phyloP scores from a whole-genome alignment of 2,113 vertebrate genomes.

The Campylomormyrus tamandua region DNA sequence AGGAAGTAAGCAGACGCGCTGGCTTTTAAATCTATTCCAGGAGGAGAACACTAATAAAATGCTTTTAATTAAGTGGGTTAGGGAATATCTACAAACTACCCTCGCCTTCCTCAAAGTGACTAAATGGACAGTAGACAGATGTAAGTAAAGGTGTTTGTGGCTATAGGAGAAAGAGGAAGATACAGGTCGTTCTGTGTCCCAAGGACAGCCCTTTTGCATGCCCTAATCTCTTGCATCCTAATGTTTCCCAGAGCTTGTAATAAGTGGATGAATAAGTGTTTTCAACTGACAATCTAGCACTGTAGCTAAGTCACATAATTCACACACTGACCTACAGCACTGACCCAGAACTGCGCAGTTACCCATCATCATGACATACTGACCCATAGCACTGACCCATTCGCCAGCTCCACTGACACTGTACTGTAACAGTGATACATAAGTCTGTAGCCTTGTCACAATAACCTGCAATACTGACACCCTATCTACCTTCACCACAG shows the following conservation, averaged over 20 bases:
- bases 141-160: background rate
- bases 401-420: slow-evolving; percentile 3
- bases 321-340: background rate
- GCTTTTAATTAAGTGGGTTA: background rate
- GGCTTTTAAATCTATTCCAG: background rate
- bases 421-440: background rate
- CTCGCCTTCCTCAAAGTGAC: background rate
- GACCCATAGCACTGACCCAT: background rate
- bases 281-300: background rate
- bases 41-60: background rate
- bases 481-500: background rate
- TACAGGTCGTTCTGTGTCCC: background rate
- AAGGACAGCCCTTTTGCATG: background rate
- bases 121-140: background rate
- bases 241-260: background rate
- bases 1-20: background rate
- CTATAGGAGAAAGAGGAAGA: background rate
- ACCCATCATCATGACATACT: background rate
- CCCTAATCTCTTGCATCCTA: background rate
- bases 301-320: background rate
- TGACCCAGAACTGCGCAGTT: background rate
- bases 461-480: background rate
- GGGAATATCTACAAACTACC: background rate
- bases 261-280: background rate
- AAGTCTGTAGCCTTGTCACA: background rate